Evolutionary conservation across 2,888 invertebrate species (phyloP).

Genomic region (Polia nebulosa): DNA sequence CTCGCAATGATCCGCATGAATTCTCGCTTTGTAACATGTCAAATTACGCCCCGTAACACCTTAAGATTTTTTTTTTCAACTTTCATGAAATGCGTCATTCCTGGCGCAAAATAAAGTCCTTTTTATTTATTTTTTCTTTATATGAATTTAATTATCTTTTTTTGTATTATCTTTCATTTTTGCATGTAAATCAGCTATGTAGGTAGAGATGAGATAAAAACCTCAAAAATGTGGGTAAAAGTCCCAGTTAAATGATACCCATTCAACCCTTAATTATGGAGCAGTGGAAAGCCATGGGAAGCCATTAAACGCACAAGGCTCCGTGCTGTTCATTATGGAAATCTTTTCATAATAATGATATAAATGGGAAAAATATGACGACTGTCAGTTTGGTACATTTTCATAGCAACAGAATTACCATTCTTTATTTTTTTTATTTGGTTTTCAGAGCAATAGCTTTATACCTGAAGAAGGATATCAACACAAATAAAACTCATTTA

Average conservation of each 20-base stretch:
- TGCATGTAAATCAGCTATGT: neutral
- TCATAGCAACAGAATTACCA: neutral
- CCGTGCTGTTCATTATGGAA: slow-evolving; percentile 6
- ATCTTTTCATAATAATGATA: slow-evolving; percentile 9
- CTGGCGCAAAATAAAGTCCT: neutral
- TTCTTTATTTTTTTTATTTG: neutral
- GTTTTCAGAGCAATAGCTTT: neutral
- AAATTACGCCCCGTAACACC: too few relatives aligned
- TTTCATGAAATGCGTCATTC: neutral
- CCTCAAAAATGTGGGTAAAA: neutral
- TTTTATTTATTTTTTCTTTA: neutral
- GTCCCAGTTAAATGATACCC: neutral
- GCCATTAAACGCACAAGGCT: slow-evolving; percentile 34
- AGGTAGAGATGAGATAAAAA: neutral
- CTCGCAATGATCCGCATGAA: too few relatives aligned
- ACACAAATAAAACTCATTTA: too few relatives aligned
- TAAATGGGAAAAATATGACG: slow-evolving; percentile 10
- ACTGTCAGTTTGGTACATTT: neutral
- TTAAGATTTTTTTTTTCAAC: neutral
- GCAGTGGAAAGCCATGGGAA: slow-evolving; percentile 15
- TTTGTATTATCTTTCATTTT: neutral
- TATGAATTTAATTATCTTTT: too few relatives aligned
- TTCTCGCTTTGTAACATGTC: too few relatives aligned
- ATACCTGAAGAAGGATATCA: neutral
- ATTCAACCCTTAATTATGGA: slow-evolving; percentile 42